These are phyloP conservation scores for Drosophila yooni DNA, from an alignment of 2,888 invertebrate species.

Conservation along the genomic window DNA sequence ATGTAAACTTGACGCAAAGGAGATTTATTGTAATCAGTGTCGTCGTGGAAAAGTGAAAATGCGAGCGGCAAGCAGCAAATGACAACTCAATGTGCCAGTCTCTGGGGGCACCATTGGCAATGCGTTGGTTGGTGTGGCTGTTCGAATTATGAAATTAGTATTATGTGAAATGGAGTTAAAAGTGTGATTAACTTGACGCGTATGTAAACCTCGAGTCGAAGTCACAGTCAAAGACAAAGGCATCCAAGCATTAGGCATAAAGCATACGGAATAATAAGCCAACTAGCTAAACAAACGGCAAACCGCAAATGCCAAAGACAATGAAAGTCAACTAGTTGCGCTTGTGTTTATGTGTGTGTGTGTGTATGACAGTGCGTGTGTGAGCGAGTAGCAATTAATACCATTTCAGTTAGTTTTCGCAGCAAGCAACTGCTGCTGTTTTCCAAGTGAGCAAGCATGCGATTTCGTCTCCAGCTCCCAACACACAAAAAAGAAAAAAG, in stretches of 20 bases:
- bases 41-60: conserved; percentile 52
- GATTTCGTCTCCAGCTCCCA: conserved; percentile 41
- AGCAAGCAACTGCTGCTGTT: conserved; percentile 45
- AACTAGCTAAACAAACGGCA: conserved; percentile 37
- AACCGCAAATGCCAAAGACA: conserved; percentile 62
- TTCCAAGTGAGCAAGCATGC: conserved; percentile 71
- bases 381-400: conserved; percentile 69
- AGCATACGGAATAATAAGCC: conserved; percentile 67
- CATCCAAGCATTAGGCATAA: conserved; percentile 44
- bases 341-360: conserved; percentile 17
- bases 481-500: conserved; percentile 25
- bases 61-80: conserved; percentile 26
- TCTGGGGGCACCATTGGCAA: conserved; percentile 10
- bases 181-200: conserved; percentile 74
- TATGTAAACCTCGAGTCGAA: conserved; percentile 45
- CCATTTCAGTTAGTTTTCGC: conserved; percentile 67
- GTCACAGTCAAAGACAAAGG: conserved; percentile 39
- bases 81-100: conserved; percentile 40
- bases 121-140: conserved; percentile 57
- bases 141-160: conserved; percentile 79
- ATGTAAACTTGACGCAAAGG: conserved; percentile 35
- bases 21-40: conserved; percentile 52
- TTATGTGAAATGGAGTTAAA: conserved; percentile 81
- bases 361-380: conserved; percentile 19
- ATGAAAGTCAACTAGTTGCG: conserved; percentile 69